Evolutionary conservation across 2,888 invertebrate species (phyloP).

Genomic region (Pecten maximus): DNA sequence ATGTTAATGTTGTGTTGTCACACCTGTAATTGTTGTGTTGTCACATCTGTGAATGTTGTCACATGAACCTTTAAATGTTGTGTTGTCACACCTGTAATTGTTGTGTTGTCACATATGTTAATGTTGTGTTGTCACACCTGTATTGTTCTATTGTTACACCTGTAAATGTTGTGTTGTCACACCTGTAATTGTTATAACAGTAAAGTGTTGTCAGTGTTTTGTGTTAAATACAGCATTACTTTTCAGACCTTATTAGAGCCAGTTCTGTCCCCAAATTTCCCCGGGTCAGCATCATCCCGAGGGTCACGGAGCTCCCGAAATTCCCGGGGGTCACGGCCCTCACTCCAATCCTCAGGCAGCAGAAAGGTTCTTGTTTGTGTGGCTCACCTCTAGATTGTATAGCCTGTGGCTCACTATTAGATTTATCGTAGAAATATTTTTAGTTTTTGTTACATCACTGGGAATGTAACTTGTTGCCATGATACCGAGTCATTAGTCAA

Average conservation of each 20-base stretch:
- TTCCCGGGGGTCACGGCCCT: not conserved
- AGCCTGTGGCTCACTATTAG: not conserved
- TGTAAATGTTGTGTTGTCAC: not conserved
- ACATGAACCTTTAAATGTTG: too few relatives aligned
- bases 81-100: too few relatives aligned
- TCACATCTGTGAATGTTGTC: not conserved
- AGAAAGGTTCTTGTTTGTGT: constrained; percentile 27
- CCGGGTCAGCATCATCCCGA: constrained; percentile 20
- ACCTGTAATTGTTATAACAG: not conserved
- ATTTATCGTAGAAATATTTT: not conserved
- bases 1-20: not conserved
- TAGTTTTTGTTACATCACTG: not conserved
- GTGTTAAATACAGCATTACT: not conserved
- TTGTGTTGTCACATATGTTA: too few relatives aligned
- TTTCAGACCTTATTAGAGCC: not conserved
- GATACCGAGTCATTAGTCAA: not conserved
- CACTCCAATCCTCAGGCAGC: not conserved
- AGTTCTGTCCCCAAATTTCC: constrained; percentile 1
- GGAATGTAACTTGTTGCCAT: not conserved
- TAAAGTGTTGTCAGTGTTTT: not conserved
- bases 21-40: not conserved
- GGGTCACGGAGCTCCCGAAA: not conserved
- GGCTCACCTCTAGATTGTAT: constrained; percentile 6
- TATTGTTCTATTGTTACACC: not conserved
- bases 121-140: too few relatives aligned